Conservation (phyloP, 2,113 vertebrate genomes). For the Macquaria australasica region DNA sequence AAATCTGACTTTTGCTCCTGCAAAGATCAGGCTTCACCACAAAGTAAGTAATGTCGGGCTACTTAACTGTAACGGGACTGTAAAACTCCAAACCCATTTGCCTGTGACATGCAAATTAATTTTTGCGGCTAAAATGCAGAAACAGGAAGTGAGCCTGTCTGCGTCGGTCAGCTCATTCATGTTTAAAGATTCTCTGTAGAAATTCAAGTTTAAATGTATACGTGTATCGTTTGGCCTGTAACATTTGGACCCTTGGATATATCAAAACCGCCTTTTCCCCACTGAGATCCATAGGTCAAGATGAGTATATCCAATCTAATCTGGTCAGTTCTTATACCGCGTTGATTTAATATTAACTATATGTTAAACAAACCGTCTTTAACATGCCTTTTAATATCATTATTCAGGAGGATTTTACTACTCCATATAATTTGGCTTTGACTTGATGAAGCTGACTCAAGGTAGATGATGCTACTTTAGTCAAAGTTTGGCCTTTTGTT, state of each 20-base stretch:
- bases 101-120: constrained; percentile 32
- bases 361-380: not conserved
- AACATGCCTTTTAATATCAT: not conserved
- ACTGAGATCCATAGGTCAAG: not conserved
- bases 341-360: not conserved
- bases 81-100: not conserved
- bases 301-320: not conserved
- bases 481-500: not conserved
- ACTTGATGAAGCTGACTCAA: not conserved
- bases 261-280: not conserved
- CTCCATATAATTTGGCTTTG: not conserved
- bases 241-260: not conserved
- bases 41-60: not conserved
- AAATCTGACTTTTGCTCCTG: not conserved
- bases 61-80: not conserved
- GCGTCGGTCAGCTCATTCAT: not conserved
- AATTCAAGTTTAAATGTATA: not conserved
- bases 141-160: constrained; percentile 36
- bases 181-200: not conserved
- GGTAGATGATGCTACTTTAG: not conserved
- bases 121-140: constrained; percentile 15
- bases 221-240: not conserved
- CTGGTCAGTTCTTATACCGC: not conserved
- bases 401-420: not conserved
- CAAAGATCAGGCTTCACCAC: not conserved